These are phyloP conservation scores for Caenorhabditis latens DNA, from an alignment of 1,140 invertebrate genomes.

Conservation along the genomic window DNA sequence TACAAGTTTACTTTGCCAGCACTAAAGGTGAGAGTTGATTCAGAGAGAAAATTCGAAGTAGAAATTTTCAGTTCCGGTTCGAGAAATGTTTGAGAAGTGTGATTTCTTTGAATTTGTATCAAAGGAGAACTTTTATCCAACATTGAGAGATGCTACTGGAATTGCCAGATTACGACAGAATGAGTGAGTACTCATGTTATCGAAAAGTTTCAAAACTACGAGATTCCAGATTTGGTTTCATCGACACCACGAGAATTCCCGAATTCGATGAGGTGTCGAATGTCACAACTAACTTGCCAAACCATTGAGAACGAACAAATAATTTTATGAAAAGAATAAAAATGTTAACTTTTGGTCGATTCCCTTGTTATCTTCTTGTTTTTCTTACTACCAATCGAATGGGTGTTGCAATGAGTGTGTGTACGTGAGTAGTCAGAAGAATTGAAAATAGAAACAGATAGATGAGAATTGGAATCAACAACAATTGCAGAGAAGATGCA, in stretches of 20 bases:
- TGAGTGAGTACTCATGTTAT: constrained; percentile 2
- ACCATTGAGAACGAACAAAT: not conserved
- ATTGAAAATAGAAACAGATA: constrained; percentile 43
- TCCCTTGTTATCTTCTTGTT: not conserved
- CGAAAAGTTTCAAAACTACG: too few relatives aligned
- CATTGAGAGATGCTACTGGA: constrained; percentile 75
- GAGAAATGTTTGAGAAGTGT: constrained; percentile 73
- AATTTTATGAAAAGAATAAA: constrained; percentile 10
- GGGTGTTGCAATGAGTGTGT: constrained; percentile 23
- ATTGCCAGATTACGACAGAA: constrained; percentile 64
- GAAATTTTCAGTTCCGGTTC: constrained; percentile 67
- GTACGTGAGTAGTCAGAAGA: not conserved
- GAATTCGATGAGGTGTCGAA: constrained; percentile 6
- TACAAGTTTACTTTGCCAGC: constrained; percentile 75
- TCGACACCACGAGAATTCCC: not conserved
- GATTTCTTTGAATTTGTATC: constrained; percentile 72
- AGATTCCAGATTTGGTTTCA: not conserved
- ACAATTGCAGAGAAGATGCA: not conserved
- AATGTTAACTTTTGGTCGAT: constrained; percentile 11
- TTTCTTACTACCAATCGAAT: constrained; percentile 3
- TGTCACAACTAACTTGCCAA: not conserved
- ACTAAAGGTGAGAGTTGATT: constrained; percentile 68
- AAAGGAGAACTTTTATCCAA: constrained; percentile 77
- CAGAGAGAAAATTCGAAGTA: not conserved
- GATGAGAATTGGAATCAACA: not conserved